These are phyloP conservation scores for Mantis religiosa DNA, from an alignment of 2,888 invertebrate species.

Conservation along the genomic window DNA sequence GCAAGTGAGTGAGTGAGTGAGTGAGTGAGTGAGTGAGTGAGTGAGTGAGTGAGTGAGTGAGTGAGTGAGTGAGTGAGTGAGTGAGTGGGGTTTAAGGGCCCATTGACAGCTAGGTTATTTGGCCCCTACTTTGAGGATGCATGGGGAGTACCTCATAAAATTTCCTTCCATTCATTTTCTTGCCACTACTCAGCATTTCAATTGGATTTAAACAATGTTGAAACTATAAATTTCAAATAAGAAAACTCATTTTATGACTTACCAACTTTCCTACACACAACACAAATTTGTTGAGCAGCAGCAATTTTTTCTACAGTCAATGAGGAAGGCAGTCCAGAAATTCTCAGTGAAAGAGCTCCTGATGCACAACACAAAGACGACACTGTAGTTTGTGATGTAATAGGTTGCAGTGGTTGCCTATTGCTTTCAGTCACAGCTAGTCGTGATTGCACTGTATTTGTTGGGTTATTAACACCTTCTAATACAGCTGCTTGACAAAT, in stretches of 20 bases:
- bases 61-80: too few species aligned
- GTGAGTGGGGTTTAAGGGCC: too few species aligned
- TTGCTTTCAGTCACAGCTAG: background rate
- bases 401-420: background rate
- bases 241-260: constrained; percentile 22
- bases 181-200: background rate
- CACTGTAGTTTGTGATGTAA: background rate
- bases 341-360: constrained; percentile 38
- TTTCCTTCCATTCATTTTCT: background rate
- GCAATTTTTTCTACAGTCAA: constrained; percentile 52
- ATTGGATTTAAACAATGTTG: background rate
- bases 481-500: background rate
- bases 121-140: too few species aligned
- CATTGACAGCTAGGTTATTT: too few species aligned
- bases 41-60: too few species aligned
- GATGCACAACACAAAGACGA: background rate
- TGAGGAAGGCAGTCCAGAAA: constrained; percentile 51
- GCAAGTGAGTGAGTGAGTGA: too few species aligned
- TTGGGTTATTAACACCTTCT: background rate
- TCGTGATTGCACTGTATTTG: too few species aligned
- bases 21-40: too few species aligned
- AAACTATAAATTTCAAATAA: too few species aligned
- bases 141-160: too few species aligned
- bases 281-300: constrained; percentile 45
- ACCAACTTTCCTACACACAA: constrained; percentile 50